Evolutionary conservation across 2,888 invertebrate genomes (phyloP).

Genomic region (Temnothorax ravouxi): DNA sequence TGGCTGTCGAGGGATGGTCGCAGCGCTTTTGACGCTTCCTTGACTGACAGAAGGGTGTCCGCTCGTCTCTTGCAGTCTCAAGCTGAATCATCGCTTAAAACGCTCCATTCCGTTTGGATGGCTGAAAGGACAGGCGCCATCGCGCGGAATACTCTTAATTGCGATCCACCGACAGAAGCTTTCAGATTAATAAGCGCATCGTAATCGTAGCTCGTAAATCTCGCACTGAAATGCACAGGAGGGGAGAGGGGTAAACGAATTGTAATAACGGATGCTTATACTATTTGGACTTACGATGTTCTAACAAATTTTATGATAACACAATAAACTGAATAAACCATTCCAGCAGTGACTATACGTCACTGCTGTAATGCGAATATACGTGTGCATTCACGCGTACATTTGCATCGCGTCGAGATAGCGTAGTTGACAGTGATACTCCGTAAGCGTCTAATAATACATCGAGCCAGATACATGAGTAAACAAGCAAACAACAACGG

Average conservation of each 20-base stretch:
- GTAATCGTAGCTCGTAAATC: not conserved
- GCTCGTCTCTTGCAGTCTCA: conserved; percentile 64
- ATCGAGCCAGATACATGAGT: conserved; percentile 54
- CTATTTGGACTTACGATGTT: not conserved
- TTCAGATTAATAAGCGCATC: conserved; percentile 65
- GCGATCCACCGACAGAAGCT: conserved; percentile 55
- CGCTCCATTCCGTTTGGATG: conserved; percentile 71
- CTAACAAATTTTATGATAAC: not conserved
- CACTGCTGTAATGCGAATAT: not conserved
- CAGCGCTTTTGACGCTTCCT: conserved; percentile 78
- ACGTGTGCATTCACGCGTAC: not conserved
- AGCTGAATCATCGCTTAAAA: conserved; percentile 79
- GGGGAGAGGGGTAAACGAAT: not conserved
- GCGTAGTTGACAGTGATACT: conserved; percentile 47
- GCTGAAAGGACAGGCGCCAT: conserved; percentile 48
- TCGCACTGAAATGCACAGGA: not conserved
- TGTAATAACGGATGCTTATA: not conserved
- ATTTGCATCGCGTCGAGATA: conserved; percentile 45
- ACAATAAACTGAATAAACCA: not conserved
- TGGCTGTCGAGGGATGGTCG: conserved; percentile 83
- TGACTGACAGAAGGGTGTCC: conserved; percentile 74
- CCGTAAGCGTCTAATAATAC: conserved; percentile 52
- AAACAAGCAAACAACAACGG: conserved; percentile 56
- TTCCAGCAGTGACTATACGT: conserved; percentile 11
- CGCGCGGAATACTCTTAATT: conserved; percentile 65